Conservation (phyloP, 2,113 vertebrate genomes). For the human (Homo sapiens) region GRCh38 chr9:101859501-101860000, state of each 20-base stretch:
- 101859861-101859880: neutral
- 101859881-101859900: neutral
- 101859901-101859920: neutral
- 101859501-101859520: slow-evolving; percentile 42
- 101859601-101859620: slow-evolving; percentile 48
- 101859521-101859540: slow-evolving; percentile 38
- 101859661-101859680: slow-evolving; percentile 58
- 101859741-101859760: neutral
- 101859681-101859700: neutral
- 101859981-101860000: neutral
- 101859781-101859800: neutral
- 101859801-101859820: neutral
- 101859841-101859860: neutral
- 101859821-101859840: neutral
- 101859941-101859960: neutral
- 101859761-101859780: neutral
- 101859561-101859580: slow-evolving; percentile 30
- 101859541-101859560: slow-evolving; percentile 13
- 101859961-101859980: neutral
- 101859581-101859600: slow-evolving; percentile 51
- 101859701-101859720: neutral
- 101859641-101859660: slow-evolving; percentile 12
- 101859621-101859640: slow-evolving; percentile 49
- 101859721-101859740: slow-evolving; percentile 20
- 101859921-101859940: neutral